Evolutionary conservation across 1,140 invertebrate species (phyloP).

Genomic region (Leptopilina clavipes): DNA sequence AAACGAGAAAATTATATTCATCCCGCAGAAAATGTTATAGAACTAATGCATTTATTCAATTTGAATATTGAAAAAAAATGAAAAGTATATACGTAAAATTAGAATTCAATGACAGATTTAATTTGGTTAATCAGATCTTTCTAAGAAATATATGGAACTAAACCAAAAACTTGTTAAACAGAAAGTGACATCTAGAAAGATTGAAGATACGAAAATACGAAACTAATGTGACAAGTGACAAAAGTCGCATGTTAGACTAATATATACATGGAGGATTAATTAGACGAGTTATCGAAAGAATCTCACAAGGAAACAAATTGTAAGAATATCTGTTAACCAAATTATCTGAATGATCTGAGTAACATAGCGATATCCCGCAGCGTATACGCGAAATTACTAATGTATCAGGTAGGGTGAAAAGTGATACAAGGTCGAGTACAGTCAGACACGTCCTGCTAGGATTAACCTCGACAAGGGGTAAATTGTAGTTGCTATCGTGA

Average conservation of each 20-base stretch:
- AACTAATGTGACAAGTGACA: too few relatives aligned
- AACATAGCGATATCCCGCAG: conserved; percentile 34
- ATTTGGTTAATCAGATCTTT: too few relatives aligned
- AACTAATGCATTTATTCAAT: too few relatives aligned
- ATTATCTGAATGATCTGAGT: conserved; percentile 48
- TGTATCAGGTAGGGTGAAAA: conserved; percentile 42
- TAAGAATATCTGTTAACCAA: conserved; percentile 42
- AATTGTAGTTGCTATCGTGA: conserved; percentile 43
- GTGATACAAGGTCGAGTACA: conserved; percentile 56
- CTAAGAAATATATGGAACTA: too few relatives aligned
- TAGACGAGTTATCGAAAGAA: not conserved
- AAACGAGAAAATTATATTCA: too few relatives aligned
- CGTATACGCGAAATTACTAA: not conserved
- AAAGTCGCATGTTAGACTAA: too few relatives aligned
- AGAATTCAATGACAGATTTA: too few relatives aligned
- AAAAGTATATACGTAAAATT: too few relatives aligned
- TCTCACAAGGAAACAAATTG: not conserved
- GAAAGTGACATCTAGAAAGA: not conserved
- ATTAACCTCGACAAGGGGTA: conserved; percentile 49
- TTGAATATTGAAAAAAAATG: too few relatives aligned
- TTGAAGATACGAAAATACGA: not conserved
- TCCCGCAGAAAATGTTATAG: too few relatives aligned
- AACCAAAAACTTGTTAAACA: too few relatives aligned
- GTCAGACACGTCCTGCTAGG: conserved; percentile 55
- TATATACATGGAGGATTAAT: not conserved